Evolutionary conservation across 2,888 invertebrate genomes (phyloP), one percentile per base, ranked within the genome.

Genomic region (Gnatocerus cornutus): DNA sequence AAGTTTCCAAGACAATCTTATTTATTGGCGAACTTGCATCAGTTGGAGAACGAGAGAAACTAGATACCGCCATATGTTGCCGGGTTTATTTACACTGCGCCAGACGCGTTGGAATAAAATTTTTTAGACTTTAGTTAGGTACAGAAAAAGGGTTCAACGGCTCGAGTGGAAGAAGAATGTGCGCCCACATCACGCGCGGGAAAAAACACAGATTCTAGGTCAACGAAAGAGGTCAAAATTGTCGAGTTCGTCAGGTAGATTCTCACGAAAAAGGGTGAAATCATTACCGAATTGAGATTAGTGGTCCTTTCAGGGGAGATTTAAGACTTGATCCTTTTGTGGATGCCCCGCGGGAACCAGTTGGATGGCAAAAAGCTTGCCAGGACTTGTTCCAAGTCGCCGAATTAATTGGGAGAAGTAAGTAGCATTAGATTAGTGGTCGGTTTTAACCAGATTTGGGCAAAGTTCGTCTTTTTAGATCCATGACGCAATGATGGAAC

Each of bases 11-110:
- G 37, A 61, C 48, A 10, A 43, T 30, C 13, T 13, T 30, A 5
- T 59, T 46, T 33, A 43, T 59, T 30, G 46, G 30, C 12, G 16
- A 43, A 13, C 21, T 12, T 12, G 41, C 43, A 62, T 41, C 69
- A 69, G 64, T 64, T 69, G 64, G 64, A 48, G 41, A 7, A 41
- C 68, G 62, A 53, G 46, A 55, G 55, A 37, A 64, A 64, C 66
- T 10, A 37, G 66, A 50, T 66, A 13, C 30, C 8, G n/a, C 37
- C 73, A 76, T 72, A 72, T 74, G 74, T 72, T 65, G 63, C 37
- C 58, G 69, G 70, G 71, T 72, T 71, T 71, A 71, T 76, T 76
- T 73, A 76, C 73, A 73, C 43, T 6, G 37, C 3, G 16, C 39
- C 63, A 63, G 52, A 63, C 63, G 63, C 21, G 39, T 46, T 33